Conservation (phyloP, 2,888 invertebrate genomes). For the Halictus quadricinctus region DNA sequence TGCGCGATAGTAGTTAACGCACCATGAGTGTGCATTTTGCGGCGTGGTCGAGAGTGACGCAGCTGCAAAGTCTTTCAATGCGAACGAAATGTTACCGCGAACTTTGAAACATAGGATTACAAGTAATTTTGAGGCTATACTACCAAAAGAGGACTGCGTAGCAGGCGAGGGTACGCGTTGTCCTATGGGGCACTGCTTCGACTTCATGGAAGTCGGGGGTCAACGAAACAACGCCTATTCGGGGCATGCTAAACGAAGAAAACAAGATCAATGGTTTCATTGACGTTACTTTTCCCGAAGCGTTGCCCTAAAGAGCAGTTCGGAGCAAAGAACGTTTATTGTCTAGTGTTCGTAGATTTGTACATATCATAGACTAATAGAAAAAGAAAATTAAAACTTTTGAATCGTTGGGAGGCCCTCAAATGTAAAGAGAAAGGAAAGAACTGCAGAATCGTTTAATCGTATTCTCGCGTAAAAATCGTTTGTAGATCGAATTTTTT, state of each 20-base stretch:
- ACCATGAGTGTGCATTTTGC: background rate
- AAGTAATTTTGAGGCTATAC: background rate
- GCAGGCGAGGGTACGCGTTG: background rate
- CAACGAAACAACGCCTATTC: background rate
- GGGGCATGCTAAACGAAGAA: background rate
- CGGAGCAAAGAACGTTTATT: background rate
- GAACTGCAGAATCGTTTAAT: background rate
- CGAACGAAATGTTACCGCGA: too few relatives aligned
- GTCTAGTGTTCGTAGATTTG: background rate
- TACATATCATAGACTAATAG: background rate
- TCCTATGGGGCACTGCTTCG: background rate
- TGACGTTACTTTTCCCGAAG: background rate
- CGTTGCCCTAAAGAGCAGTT: background rate
- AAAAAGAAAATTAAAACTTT: background rate
- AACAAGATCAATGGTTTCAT: background rate
- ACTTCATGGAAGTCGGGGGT: background rate
- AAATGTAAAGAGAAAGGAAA: background rate
- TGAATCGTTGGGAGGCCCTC: too few relatives aligned
- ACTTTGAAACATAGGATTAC: background rate
- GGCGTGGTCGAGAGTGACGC: background rate
- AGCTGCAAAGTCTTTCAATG: background rate
- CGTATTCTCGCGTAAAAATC: background rate
- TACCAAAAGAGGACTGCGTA: background rate
- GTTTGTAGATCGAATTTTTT: background rate
- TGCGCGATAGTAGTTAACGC: background rate